phyloP scores from a whole-genome alignment of 2,888 invertebrate genomes.

The Sylvicola fuscatus region DNA sequence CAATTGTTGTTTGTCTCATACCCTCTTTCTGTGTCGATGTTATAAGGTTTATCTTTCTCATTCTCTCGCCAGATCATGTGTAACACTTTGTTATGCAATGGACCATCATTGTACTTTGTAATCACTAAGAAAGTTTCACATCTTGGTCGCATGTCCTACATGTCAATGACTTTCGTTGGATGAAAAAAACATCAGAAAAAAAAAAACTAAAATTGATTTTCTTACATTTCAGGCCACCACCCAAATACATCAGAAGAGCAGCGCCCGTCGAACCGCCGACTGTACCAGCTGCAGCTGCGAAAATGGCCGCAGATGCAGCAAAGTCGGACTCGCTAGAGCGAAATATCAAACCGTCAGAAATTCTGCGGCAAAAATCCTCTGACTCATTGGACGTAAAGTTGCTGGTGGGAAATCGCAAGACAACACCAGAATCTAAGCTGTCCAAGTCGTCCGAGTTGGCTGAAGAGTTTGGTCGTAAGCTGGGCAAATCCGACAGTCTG shows the following conservation, averaged over 20 bases:
- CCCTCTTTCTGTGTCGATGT: too few relatives aligned
- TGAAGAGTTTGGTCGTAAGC: slow-evolving; percentile 23
- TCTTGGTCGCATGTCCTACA: too few relatives aligned
- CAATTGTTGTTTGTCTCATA: too few relatives aligned
- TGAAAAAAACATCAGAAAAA: too few relatives aligned
- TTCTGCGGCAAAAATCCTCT: slow-evolving; percentile 24
- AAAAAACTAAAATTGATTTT: too few relatives aligned
- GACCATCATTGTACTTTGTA: too few relatives aligned
- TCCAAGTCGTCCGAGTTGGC: slow-evolving; percentile 18
- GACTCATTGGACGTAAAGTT: slow-evolving; percentile 22
- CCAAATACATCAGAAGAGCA: slow-evolving; percentile 37
- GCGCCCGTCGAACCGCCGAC: slow-evolving; percentile 34
- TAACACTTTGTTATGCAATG: too few relatives aligned
- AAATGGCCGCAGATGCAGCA: slow-evolving; percentile 15
- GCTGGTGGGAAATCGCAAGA: slow-evolving; percentile 20
- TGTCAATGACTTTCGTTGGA: too few relatives aligned
- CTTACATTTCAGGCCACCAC: slow-evolving; percentile 32
- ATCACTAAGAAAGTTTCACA: too few relatives aligned
- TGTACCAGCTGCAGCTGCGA: slow-evolving; percentile 23
- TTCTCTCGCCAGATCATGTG: too few relatives aligned
- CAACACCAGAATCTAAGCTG: slow-evolving; percentile 20
- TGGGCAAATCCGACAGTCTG: slow-evolving; percentile 23
- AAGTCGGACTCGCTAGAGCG: slow-evolving; percentile 21
- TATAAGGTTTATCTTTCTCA: too few relatives aligned
- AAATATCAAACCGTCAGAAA: slow-evolving; percentile 25